phyloP scores from a whole-genome alignment of 1,140 invertebrate species.

The Armadillidium nasatum region DNA sequence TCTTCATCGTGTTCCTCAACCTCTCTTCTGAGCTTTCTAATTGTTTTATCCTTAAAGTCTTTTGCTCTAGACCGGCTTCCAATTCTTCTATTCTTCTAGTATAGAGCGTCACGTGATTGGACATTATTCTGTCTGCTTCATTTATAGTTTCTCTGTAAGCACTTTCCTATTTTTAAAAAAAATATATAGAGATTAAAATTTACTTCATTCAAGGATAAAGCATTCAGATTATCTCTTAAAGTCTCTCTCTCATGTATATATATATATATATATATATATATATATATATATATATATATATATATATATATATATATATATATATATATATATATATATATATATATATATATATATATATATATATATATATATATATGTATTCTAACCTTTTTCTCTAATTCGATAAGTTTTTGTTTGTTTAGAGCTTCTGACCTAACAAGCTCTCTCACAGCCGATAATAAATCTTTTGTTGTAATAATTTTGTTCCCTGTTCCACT shows the following conservation, averaged over 20 bases:
- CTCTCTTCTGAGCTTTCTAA: conserved; percentile 46
- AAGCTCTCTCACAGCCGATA: conserved; percentile 35
- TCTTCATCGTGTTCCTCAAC: conserved; percentile 41
- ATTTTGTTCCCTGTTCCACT: background rate
- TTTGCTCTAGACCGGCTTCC: conserved; percentile 45
- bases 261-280: too few relatives aligned
- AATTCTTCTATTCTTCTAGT: conserved; percentile 52
- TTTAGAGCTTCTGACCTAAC: conserved; percentile 39
- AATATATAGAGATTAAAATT: background rate
- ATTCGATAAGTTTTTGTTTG: conserved; percentile 57
- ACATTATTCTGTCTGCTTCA: conserved; percentile 67
- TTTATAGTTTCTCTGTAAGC: conserved; percentile 67
- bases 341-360: background rate
- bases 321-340: too few relatives aligned
- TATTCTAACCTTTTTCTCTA: conserved; percentile 55
- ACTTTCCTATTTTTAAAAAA: conserved; percentile 50
- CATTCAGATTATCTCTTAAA: too few relatives aligned
- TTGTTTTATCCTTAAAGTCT: conserved; percentile 42
- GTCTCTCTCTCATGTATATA: too few relatives aligned
- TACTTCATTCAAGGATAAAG: too few relatives aligned
- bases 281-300: too few relatives aligned
- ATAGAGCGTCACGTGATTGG: conserved; percentile 62
- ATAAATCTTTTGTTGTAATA: conserved; percentile 2
- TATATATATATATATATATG: conserved; percentile 5
- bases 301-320: too few relatives aligned